Evolutionary conservation across 2,888 invertebrate species (phyloP), one percentile per base, ranked within the genome.

Genomic region (Embidobia sp.): DNA sequence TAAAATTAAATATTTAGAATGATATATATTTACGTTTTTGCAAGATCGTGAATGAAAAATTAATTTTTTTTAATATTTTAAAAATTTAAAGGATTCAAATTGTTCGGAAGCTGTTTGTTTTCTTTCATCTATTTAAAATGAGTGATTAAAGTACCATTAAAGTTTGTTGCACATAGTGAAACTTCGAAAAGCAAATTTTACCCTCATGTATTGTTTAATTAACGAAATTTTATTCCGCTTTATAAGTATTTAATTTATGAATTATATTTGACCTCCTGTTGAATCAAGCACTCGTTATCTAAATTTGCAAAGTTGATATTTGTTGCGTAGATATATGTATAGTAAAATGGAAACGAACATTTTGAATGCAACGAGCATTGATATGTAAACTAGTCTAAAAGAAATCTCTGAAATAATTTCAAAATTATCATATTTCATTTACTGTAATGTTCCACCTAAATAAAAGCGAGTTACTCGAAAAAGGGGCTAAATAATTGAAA

Each of bases 221-320:
- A n/a, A 8, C 8, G n/a, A 3, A n/a, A 8, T 29, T 29, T 29
- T 29, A n/a, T 6, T 29, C 2, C 7, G n/a, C 3, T 8, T 2
- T 5, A 22, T 44, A 13, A 18, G 26, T 10, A 22, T 33, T 33
- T 31, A 19, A 16, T 18, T 19, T 44, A 37, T 37, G 13, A 33
- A 10, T 29, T 6, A n/a, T 6, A 27, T 37, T 33, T 48, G 10
- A 3, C 6, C n/a, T 27, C 37, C 26, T 4, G 18, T 27, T 40
- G 15, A 11, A 29, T n/a, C 29, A 49, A 61, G 13, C 19, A 16
- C 6, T 63, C 18, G 11, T 7, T 63, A 63, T 48, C 27, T 63
- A 63, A 48, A 61, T 49, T 63, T 48, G 18, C 37, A 27, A 63
- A 63, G 48, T 63, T 63, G 37, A 35, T 63, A 40, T 49, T 37